Percentiles rank a stretch among this genome's conserved stretches.
Evolutionary conservation across 2,797 vertebrate species (phyloP).

Genomic region (Heliangelus exortis): DNA sequence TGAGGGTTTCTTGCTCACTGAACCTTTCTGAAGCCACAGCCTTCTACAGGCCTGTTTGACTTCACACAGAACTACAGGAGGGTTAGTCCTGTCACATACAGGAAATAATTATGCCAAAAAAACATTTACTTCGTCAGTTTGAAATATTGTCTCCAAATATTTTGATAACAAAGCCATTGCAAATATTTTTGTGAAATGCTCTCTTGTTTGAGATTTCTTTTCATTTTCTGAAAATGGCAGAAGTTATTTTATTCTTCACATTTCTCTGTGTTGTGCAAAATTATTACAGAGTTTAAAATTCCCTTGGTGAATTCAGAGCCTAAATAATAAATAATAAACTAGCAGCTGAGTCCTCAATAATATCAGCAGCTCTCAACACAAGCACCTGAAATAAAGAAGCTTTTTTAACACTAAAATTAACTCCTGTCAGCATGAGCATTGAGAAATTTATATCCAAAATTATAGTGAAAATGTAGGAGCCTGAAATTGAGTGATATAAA

Average conservation of each 20-base stretch:
- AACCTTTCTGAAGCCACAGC: background rate
- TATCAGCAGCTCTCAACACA: background rate
- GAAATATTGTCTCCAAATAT: background rate
- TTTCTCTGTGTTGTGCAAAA: background rate
- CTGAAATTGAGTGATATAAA: background rate
- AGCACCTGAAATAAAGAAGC: background rate
- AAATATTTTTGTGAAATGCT: background rate
- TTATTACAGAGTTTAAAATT: background rate
- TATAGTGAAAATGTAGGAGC: background rate
- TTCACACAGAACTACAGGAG: background rate
- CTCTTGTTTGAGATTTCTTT: background rate
- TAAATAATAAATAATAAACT: background rate
- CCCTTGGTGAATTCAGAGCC: background rate
- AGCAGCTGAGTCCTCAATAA: background rate
- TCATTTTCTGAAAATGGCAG: background rate
- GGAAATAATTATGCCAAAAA: background rate
- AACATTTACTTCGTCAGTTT: background rate
- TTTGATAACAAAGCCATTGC: background rate
- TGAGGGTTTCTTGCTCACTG: background rate
- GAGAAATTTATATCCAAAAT: background rate
- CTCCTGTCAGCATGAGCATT: background rate
- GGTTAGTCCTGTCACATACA: background rate
- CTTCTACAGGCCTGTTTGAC: background rate
- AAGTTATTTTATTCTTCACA: background rate
- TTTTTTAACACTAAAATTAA: background rate